Evolutionary conservation across 2,888 invertebrate genomes (phyloP).

Genomic region (Monochamus alternatus): DNA sequence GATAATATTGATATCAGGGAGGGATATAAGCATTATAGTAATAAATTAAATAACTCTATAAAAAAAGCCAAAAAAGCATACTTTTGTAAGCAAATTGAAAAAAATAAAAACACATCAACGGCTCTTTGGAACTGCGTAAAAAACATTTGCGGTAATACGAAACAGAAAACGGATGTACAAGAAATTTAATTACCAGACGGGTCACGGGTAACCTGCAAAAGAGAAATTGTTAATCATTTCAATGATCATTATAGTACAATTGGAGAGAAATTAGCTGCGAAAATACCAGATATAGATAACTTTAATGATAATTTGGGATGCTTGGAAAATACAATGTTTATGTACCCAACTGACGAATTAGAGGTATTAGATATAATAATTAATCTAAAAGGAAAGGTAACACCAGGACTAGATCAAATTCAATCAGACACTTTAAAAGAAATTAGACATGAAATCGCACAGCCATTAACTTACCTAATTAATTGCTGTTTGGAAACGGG

Average conservation of each 20-base stretch:
- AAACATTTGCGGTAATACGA: conserved; percentile 3
- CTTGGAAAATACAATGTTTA: too few relatives aligned
- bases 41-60: conserved; percentile 14
- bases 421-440: not conserved
- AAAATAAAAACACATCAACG: conserved; percentile 19
- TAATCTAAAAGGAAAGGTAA: not conserved
- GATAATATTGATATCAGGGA: conserved; percentile 22
- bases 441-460: not conserved
- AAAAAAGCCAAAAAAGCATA: conserved; percentile 11
- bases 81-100: conserved; percentile 11
- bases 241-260: not conserved
- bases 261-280: too few relatives aligned
- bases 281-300: too few relatives aligned
- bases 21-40: conserved; percentile 14
- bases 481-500: too few relatives aligned
- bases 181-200: conserved; percentile 13
- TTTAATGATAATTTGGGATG: too few relatives aligned
- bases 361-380: too few relatives aligned
- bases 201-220: not conserved
- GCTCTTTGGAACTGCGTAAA: conserved; percentile 10
- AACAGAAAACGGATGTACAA: not conserved
- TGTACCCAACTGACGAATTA: too few relatives aligned
- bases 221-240: conserved; percentile 20
- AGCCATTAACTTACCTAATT: too few relatives aligned
- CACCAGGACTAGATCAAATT: not conserved